These are phyloP conservation scores for Odontamblyopus rebecca DNA, from an alignment of 2,797 vertebrate genomes.

Conservation along the genomic window DNA sequence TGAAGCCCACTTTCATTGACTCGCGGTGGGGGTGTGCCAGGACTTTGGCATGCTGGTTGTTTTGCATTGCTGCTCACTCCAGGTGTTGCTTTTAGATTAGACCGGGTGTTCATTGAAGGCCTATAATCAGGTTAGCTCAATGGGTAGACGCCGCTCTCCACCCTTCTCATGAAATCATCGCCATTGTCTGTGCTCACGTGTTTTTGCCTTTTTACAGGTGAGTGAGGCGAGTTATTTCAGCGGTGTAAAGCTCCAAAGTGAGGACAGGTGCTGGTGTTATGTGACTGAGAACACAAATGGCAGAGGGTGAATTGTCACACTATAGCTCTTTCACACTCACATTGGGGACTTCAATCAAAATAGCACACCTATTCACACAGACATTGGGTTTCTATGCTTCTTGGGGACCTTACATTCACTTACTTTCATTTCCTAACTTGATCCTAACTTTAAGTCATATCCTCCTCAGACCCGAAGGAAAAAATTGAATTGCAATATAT, in stretches of 20 bases:
- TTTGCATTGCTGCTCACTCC: slow-evolving; percentile 68
- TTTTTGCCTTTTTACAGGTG: slow-evolving; percentile 72
- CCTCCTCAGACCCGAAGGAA: too few species aligned
- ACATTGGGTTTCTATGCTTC: not conserved
- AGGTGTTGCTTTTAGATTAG: slow-evolving; percentile 86
- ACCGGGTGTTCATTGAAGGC: slow-evolving; percentile 62
- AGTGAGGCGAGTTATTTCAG: slow-evolving; percentile 46
- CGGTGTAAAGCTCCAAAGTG: not conserved
- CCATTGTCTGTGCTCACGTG: slow-evolving; percentile 71
- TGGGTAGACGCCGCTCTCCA: slow-evolving; percentile 69
- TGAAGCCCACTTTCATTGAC: slow-evolving; percentile 70
- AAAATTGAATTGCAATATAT: too few species aligned
- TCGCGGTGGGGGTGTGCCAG: slow-evolving; percentile 63
- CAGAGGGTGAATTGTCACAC: too few species aligned
- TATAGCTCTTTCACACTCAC: too few species aligned
- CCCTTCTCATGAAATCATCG: slow-evolving; percentile 76
- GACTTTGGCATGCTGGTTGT: slow-evolving; percentile 65
- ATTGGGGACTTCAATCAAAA: not conserved
- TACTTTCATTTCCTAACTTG: too few species aligned
- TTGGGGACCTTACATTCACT: too few species aligned
- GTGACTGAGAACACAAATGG: not conserved
- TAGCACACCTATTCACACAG: not conserved
- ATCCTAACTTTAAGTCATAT: too few species aligned
- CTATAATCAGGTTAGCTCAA: slow-evolving; percentile 80
- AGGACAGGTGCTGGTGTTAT: not conserved